These are phyloP conservation scores for Oscheius sp. DNA, from an alignment of 2,888 invertebrate genomes.

Conservation along the genomic window DNA sequence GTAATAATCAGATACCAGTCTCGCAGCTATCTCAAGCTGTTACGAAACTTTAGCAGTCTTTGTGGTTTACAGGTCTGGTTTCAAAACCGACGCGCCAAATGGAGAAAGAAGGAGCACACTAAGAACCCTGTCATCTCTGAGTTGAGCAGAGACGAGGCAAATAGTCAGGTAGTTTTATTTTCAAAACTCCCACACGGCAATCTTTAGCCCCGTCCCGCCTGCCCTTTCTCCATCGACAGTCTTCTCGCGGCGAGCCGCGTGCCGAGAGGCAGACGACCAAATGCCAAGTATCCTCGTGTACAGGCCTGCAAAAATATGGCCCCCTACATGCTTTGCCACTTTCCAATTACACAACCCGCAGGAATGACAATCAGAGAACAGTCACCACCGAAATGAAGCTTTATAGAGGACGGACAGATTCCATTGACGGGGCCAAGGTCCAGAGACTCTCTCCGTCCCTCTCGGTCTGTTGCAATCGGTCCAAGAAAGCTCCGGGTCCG, in stretches of 20 bases:
- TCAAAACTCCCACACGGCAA: neutral
- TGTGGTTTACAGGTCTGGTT: conserved; percentile 91
- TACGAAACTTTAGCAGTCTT: neutral
- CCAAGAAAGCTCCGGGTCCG: conserved; percentile 27
- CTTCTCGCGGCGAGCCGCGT: conserved; percentile 76
- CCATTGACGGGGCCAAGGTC: conserved; percentile 27
- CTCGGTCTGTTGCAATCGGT: conserved; percentile 21
- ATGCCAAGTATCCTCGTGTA: conserved; percentile 76
- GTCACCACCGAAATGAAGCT: conserved; percentile 9
- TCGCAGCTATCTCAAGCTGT: neutral
- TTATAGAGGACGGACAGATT: conserved; percentile 6
- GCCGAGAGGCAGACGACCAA: conserved; percentile 76
- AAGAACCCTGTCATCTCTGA: neutral
- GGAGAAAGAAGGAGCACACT: conserved; percentile 93
- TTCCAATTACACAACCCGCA: conserved; percentile 76
- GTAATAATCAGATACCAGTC: too few relatives aligned
- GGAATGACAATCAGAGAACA: conserved; percentile 72
- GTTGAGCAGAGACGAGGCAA: neutral
- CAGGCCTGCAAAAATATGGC: conserved; percentile 76
- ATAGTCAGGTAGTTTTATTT: conserved; percentile 6
- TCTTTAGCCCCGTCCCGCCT: conserved; percentile 40
- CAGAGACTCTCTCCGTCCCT: conserved; percentile 21
- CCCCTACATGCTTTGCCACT: conserved; percentile 75
- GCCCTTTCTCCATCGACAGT: conserved; percentile 75
- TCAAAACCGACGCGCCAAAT: conserved; percentile 97